phyloP scores from a whole-genome alignment of 2,888 invertebrate species.

The Cordylochernes scorpioides region DNA sequence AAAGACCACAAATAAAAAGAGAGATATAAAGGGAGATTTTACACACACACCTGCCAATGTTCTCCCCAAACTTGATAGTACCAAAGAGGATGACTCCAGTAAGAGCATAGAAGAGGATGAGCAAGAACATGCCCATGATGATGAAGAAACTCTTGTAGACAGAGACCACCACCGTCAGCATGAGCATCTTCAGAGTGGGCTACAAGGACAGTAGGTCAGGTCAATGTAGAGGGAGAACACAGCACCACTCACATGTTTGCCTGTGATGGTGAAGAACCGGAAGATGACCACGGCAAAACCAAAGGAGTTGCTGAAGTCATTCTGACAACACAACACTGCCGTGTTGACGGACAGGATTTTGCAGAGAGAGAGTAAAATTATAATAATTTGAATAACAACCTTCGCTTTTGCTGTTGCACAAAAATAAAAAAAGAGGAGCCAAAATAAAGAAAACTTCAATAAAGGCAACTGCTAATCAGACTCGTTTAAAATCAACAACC shows the following conservation, averaged over 20 bases:
- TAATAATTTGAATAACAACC: too few species aligned
- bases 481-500: too few species aligned
- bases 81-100: conserved; percentile 96
- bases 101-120: conserved; percentile 93
- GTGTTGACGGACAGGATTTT: not conserved
- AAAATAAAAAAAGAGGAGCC: too few species aligned
- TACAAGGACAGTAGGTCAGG: too few species aligned
- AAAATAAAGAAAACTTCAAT: too few species aligned
- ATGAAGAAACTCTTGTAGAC: conserved; percentile 99
- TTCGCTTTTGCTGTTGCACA: too few species aligned
- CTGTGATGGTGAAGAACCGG: conserved; percentile 95
- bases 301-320: conserved; percentile 75
- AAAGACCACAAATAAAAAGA: not conserved
- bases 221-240: too few species aligned
- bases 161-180: conserved; percentile 96
- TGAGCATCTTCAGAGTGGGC: conserved; percentile 92
- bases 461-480: too few species aligned
- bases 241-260: conserved; percentile 62
- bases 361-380: conserved; percentile 1
- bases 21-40: too few species aligned
- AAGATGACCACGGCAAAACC: conserved; percentile 94
- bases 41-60: conserved; percentile 82
- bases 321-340: conserved; percentile 24
- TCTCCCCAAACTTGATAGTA: conserved; percentile 95
- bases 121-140: conserved; percentile 93